Percentiles rank a stretch among this genome's conserved stretches.
These are phyloP conservation scores for Petrocephalus sullivani DNA, from an alignment of 2,797 vertebrate species.

Conservation along the genomic window DNA sequence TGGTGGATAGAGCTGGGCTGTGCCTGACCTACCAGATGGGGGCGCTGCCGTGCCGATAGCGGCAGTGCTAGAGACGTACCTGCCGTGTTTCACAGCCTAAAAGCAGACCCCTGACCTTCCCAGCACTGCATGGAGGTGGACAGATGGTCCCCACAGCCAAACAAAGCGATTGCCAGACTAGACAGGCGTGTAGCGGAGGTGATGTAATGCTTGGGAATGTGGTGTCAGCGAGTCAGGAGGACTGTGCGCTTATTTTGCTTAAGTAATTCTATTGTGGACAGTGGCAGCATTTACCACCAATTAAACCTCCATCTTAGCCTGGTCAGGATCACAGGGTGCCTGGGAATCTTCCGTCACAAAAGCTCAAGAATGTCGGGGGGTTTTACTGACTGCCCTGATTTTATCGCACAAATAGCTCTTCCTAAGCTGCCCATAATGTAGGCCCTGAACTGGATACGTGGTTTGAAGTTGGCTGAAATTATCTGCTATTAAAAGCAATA, in stretches of 20 bases:
- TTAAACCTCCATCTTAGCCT: background rate
- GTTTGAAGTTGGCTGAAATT: background rate
- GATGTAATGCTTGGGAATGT: background rate
- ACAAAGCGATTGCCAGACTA: background rate
- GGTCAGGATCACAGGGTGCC: background rate
- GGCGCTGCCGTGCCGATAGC: background rate
- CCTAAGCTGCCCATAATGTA: background rate
- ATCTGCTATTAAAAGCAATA: background rate
- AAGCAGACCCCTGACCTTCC: background rate
- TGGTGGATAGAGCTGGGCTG: background rate
- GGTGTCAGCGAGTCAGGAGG: background rate
- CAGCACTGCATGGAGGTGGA: background rate
- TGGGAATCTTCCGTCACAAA: background rate
- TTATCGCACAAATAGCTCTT: background rate
- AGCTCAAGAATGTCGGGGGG: background rate
- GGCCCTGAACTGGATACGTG: background rate
- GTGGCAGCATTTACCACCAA: background rate
- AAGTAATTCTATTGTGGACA: background rate
- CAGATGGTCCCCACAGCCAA: constrained; percentile 16
- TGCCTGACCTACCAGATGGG: background rate
- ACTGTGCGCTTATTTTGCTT: background rate
- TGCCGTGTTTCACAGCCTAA: background rate
- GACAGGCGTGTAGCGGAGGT: background rate
- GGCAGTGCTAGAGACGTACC: background rate
- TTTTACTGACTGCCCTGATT: background rate